These are phyloP conservation scores for Cheilosia pagana DNA, from an alignment of 2,888 invertebrate genomes.

Conservation along the genomic window DNA sequence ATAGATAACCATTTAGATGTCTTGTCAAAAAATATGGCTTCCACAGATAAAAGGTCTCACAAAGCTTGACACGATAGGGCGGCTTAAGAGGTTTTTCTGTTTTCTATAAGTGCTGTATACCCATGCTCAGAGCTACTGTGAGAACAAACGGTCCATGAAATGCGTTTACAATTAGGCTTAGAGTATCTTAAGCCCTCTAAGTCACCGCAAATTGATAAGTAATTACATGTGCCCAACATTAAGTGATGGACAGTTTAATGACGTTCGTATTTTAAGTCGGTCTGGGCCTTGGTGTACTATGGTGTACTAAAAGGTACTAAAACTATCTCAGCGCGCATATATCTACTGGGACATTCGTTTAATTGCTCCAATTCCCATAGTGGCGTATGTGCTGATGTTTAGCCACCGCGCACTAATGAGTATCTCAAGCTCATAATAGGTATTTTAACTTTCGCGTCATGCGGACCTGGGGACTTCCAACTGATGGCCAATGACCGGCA, in stretches of 20 bases:
- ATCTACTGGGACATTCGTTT: slow-evolving; percentile 33
- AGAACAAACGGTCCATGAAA: slow-evolving; percentile 45
- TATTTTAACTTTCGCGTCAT: background rate
- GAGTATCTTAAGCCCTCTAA: slow-evolving; percentile 22
- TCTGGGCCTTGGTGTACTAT: background rate
- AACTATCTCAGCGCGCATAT: slow-evolving; percentile 10
- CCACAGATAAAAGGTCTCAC: slow-evolving; percentile 42
- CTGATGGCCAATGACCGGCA: slow-evolving; percentile 72
- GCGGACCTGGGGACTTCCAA: slow-evolving; percentile 26
- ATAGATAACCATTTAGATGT: slow-evolving; percentile 48
- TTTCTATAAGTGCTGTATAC: slow-evolving; percentile 20
- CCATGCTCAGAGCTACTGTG: slow-evolving; percentile 31
- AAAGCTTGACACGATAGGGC: slow-evolving; percentile 46
- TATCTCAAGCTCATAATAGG: slow-evolving; percentile 23
- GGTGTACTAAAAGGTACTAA: slow-evolving; percentile 33
- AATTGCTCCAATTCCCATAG: slow-evolving; percentile 75
- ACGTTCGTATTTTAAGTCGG: background rate
- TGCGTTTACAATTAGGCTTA: slow-evolving; percentile 35
- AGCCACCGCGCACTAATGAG: slow-evolving; percentile 43
- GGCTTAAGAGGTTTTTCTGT: slow-evolving; percentile 49
- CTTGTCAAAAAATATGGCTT: slow-evolving; percentile 45
- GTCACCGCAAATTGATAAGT: slow-evolving; percentile 67
- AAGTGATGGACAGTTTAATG: slow-evolving; percentile 56
- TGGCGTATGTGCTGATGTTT: slow-evolving; percentile 15
- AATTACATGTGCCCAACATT: slow-evolving; percentile 49